These are phyloP conservation scores for Gobio occitaniae DNA, from an alignment of 2,797 vertebrate genomes.

Conservation along the genomic window DNA sequence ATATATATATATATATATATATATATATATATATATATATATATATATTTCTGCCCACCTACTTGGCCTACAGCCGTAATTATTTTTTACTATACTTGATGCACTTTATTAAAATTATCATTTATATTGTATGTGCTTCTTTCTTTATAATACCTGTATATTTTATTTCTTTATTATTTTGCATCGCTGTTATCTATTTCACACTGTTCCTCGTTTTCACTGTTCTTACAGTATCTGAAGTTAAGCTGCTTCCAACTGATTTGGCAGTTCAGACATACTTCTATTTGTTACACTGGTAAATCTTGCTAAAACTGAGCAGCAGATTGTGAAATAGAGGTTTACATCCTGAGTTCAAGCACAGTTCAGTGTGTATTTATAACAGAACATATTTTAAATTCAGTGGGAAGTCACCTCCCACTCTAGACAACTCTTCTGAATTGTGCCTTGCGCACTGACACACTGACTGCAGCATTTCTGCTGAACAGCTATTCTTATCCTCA, in stretches of 20 bases:
- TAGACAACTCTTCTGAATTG: conserved; percentile 31
- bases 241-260: background rate
- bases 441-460: conserved; percentile 49
- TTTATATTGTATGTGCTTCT: background rate
- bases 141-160: background rate
- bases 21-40: too few species aligned
- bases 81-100: too few species aligned
- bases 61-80: too few species aligned
- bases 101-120: background rate
- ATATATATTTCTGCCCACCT: too few species aligned
- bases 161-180: background rate
- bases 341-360: conserved; percentile 27
- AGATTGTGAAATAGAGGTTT: conserved; percentile 23
- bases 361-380: conserved; percentile 49
- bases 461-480: conserved; percentile 39
- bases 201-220: background rate
- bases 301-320: background rate
- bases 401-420: conserved; percentile 35
- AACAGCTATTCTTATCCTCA: conserved; percentile 22
- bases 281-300: conserved; percentile 3
- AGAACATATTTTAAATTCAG: conserved; percentile 38
- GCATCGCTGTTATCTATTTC: background rate
- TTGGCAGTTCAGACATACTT: background rate
- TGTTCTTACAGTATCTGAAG: conserved; percentile 1
- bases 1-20: too few species aligned